Evolutionary conservation across 2,888 invertebrate genomes (phyloP).

Genomic region (Diploptera punctata): DNA sequence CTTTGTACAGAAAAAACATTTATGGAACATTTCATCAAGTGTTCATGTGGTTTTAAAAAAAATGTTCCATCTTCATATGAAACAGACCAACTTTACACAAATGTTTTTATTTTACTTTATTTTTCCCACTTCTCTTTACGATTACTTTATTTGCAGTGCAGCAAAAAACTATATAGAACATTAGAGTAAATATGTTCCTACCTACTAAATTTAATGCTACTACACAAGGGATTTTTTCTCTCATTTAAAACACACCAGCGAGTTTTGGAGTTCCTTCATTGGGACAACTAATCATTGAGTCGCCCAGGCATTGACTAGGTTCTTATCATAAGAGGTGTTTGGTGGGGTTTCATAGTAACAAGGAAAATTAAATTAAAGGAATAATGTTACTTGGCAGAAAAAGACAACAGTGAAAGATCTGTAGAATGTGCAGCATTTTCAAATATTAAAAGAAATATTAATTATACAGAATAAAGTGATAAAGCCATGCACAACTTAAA

Average conservation of each 20-base stretch:
- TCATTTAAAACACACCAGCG: conserved; percentile 67
- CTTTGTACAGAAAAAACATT: conserved; percentile 56
- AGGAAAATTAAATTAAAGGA: conserved; percentile 21
- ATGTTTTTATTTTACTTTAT: conserved; percentile 9
- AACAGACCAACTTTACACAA: conserved; percentile 17
- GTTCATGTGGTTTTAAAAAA: neutral
- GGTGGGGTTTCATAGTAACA: conserved; percentile 35
- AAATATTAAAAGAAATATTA: neutral
- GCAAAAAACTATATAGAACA: conserved; percentile 20
- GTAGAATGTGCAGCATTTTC: neutral
- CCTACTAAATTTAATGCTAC: conserved; percentile 29
- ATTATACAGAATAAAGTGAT: neutral
- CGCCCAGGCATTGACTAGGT: conserved; percentile 45
- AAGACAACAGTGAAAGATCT: neutral
- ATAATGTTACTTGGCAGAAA: conserved; percentile 4
- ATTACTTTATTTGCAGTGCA: neutral
- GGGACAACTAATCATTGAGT: conserved; percentile 47
- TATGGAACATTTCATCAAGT: neutral
- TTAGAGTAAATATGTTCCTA: conserved; percentile 14
- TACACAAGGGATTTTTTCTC: conserved; percentile 29
- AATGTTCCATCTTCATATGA: neutral
- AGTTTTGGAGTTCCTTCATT: conserved; percentile 77
- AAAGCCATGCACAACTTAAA: conserved; percentile 1
- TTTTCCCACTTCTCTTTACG: conserved; percentile 8
- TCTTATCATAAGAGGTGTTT: conserved; percentile 33